These are phyloP conservation scores for Bos indicus DNA, from an alignment of 2,113 vertebrate species.

Conservation along the genomic window DNA sequence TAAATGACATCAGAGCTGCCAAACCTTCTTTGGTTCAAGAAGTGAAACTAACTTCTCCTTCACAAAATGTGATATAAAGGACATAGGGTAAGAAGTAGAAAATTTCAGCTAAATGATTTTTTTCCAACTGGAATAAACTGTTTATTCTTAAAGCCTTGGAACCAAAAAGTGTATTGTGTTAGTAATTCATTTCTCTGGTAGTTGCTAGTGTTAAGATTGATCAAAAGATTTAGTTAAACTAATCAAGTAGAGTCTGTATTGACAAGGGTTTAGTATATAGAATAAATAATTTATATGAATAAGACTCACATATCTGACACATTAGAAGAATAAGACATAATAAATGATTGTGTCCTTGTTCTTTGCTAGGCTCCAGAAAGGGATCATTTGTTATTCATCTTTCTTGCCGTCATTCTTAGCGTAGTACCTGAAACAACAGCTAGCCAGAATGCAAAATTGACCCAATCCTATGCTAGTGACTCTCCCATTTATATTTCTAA, in stretches of 20 bases:
- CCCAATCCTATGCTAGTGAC: neutral
- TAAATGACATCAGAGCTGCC: neutral
- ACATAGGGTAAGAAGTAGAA: neutral
- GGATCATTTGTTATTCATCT: neutral
- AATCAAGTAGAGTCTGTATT: neutral
- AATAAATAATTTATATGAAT: neutral
- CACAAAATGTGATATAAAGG: neutral
- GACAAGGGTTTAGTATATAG: neutral
- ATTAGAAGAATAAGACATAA: neutral
- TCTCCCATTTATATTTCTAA: neutral
- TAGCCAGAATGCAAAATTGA: neutral
- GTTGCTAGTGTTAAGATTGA: neutral
- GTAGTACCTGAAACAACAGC: neutral
- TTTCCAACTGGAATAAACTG: neutral
- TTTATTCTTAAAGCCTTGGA: neutral
- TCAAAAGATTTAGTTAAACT: slow-evolving; percentile 10
- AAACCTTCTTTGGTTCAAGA: neutral
- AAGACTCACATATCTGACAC: neutral
- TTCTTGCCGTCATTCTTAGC: neutral
- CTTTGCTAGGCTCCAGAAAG: neutral
- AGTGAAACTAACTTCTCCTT: neutral
- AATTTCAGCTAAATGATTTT: neutral
- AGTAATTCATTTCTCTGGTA: neutral
- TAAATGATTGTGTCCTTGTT: neutral
- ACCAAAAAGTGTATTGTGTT: neutral